Base-by-base conservation (phyloP, 2,113 vertebrate species). In the Myxocyprinus asiaticus region DNA sequence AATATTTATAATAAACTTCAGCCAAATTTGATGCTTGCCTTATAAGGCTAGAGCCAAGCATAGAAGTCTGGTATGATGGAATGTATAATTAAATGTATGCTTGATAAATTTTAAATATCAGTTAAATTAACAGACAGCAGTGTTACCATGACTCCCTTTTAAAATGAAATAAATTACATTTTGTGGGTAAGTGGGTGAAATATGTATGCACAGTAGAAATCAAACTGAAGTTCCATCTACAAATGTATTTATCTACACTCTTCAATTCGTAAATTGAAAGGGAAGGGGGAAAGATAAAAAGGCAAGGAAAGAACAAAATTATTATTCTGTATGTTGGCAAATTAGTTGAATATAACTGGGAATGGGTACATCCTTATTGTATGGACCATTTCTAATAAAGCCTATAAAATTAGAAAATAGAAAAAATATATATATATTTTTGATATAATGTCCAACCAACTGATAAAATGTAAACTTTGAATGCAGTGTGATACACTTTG, bases 131-230 rank as follows among this genome's bases (percentile, higher is more conserved):
- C 72, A 74, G 58, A 74, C 59, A 74, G 15, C 72, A 63, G 58
- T 5, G 72, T 63, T 64, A 59, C 55, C 66, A 64, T 62, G 67
- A 44, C 53, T 66, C 45, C 56, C 58, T 61, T 53, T 73, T 50
- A 33, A 50, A 67, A 71, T 56, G 17, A 71, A 78, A 62, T 59
- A 55, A 67, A 78, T 82, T 53, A 68, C 55, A 78, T 82, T 77
- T 81, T 66, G 64, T 17, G 14, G 75, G 14, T 67, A 72, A 77
- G 75, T 44, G 75, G 17, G 17, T 59, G 53, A 67, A 69, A 69
- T 82, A 77, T 81, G 68, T 51, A 78, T 65, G 65, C 50, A 62
- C 50, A 58, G 66, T 70, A 65, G 61, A 78, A 79, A 79, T 64
- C 72, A 76, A 70, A 64, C 64, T 12, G 11, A 66, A 80, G 73